Conservation (phyloP, 1,140 invertebrate genomes). For the Diachasma alloeum region DNA sequence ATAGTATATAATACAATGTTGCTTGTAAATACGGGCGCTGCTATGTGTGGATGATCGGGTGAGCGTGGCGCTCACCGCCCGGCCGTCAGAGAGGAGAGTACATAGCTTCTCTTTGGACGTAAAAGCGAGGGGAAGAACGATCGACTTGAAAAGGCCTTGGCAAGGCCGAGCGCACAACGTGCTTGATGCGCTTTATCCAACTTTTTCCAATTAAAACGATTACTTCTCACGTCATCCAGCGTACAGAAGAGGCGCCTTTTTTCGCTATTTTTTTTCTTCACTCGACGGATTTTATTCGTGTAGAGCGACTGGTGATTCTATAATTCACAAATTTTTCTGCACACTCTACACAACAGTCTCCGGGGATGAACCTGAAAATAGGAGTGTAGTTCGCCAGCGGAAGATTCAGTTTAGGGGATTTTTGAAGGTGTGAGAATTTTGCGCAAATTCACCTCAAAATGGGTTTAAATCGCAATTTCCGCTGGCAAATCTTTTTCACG, state of each 20-base stretch:
- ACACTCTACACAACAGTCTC: too few relatives aligned
- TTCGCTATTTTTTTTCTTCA: too few relatives aligned
- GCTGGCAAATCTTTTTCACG: too few relatives aligned
- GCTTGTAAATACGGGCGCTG: background rate
- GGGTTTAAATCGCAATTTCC: too few relatives aligned
- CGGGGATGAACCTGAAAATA: too few relatives aligned
- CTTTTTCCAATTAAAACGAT: conserved; percentile 19
- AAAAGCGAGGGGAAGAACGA: background rate
- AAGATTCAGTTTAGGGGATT: too few relatives aligned
- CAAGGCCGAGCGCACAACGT: conserved; percentile 27
- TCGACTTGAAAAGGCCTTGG: conserved; percentile 28
- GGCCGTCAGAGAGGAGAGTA: background rate
- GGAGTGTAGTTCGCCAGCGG: too few relatives aligned
- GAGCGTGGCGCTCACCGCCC: background rate
- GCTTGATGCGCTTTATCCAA: conserved; percentile 8
- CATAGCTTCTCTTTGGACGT: background rate
- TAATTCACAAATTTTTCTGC: too few relatives aligned
- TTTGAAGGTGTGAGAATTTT: too few relatives aligned
- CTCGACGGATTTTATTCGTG: too few relatives aligned
- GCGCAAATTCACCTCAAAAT: too few relatives aligned
- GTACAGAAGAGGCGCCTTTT: background rate
- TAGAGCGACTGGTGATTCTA: too few relatives aligned
- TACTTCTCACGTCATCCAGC: background rate
- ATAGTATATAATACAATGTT: background rate
- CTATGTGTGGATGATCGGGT: background rate